Percentiles rank a stretch among this genome's conserved stretches.
Conservation (phyloP, 2,113 vertebrate species). For the Emydura subglobosa region DNA sequence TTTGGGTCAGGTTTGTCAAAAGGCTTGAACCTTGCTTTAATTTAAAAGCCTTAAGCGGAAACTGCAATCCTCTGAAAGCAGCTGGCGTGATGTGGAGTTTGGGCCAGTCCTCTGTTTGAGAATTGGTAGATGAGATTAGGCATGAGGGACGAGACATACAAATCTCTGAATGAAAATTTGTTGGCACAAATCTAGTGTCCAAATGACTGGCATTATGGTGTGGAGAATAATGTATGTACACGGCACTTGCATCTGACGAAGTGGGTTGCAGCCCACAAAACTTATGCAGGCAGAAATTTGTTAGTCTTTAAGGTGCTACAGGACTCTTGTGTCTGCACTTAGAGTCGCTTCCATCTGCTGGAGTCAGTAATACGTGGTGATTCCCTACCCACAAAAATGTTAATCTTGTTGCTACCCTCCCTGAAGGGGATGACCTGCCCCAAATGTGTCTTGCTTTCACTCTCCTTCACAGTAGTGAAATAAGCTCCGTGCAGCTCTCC, state of each 20-base stretch:
- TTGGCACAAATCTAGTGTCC: background rate
- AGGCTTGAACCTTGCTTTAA: background rate
- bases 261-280: too few species aligned
- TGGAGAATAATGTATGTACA: background rate
- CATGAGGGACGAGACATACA: background rate
- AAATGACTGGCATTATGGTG: background rate
- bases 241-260: too few species aligned
- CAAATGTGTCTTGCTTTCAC: background rate
- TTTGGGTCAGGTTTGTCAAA: background rate
- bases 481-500: background rate
- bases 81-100: background rate
- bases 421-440: background rate
- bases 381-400: too few species aligned
- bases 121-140: background rate
- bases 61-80: background rate
- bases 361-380: too few species aligned
- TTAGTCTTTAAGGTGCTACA: too few species aligned
- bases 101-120: background rate
- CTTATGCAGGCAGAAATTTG: too few species aligned
- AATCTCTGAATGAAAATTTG: accelerated
- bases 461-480: background rate
- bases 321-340: too few species aligned
- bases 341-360: background rate
- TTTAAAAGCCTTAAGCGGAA: background rate
- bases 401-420: background rate